These are phyloP conservation scores for Aurelia aurita DNA, from an alignment of 30 jellyfish, hydroid and myxozoan genomes.

Conservation along the genomic window DNA sequence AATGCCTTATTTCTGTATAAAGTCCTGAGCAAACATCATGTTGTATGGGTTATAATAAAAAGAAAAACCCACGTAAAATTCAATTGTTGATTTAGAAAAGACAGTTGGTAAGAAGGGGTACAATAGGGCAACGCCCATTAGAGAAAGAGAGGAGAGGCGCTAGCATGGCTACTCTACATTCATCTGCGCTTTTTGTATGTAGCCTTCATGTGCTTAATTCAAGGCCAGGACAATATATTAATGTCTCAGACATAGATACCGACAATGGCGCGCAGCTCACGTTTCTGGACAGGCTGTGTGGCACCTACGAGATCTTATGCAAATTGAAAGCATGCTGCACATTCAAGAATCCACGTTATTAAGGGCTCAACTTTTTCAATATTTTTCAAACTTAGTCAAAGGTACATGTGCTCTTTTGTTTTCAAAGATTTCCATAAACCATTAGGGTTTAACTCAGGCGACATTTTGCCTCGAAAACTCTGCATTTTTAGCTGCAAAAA, in stretches of 20 bases:
- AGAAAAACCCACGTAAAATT: slow-evolving; percentile 11
- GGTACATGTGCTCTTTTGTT: slow-evolving; percentile 94
- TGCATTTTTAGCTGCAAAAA: slow-evolving; percentile 55
- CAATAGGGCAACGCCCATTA: slow-evolving; percentile 65
- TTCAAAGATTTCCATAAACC: slow-evolving; percentile 85
- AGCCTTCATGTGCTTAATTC: slow-evolving; percentile 59
- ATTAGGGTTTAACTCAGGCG: slow-evolving; percentile 67
- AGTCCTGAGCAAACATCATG: slow-evolving; percentile 66
- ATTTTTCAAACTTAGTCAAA: slow-evolving; percentile 80
- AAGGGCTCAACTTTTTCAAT: slow-evolving; percentile 72
- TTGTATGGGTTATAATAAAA: background rate
- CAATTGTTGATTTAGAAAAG: slow-evolving; percentile 21
- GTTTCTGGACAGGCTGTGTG: slow-evolving; percentile 51
- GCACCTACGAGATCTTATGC: slow-evolving; percentile 58
- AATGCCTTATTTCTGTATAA: background rate
- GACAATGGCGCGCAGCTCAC: slow-evolving; percentile 66
- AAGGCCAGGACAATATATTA: slow-evolving; percentile 35
- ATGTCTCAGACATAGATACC: slow-evolving; percentile 23
- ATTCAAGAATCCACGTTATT: slow-evolving; percentile 74
- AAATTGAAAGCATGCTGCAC: slow-evolving; percentile 72
- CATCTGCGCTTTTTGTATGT: slow-evolving; percentile 36
- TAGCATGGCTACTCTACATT: slow-evolving; percentile 23
- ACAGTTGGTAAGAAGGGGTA: slow-evolving; percentile 28
- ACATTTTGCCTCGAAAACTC: slow-evolving; percentile 24
- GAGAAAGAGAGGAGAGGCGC: slow-evolving; percentile 23